Base-by-base conservation (phyloP, 2,797 vertebrate genomes). In the Channallabes apus region DNA sequence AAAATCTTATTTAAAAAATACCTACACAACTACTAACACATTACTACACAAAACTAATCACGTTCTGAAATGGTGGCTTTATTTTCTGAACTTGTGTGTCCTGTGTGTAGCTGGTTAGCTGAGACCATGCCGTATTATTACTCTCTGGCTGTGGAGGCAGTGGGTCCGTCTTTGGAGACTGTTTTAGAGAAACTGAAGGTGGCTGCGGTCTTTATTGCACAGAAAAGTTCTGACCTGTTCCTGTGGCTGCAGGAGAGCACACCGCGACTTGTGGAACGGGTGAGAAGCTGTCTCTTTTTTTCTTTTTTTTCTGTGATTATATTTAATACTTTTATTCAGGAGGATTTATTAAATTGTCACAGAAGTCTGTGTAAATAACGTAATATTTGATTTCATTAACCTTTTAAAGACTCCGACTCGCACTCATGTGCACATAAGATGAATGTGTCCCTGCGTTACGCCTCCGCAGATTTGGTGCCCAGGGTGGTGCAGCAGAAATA, bases 51-150 rank as follows among this genome's bases (percentile, higher is more conserved):
- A 62, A 67, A 77, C 41, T 2, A 73, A 62, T 62, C 61, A 46
- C 14, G 38, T 46, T 54, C 7, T 32, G 6, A 82, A 81, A 58
- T 32, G 0, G 6, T 17, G 2, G 22, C n/a, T n/a, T n/a, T n/a
- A n/a, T n/a, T n/a, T n/a, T n/a, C 20, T 24, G 56, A 14, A 61
- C 54, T 61, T 14, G 7, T 41, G 8, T 46, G 5, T 24, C 9
- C 6, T 32, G 27, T 12, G 22, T 18, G 27, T 32, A 99, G 98
- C 92, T 99, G 97, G 97, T 85, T 98, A 85, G 93, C 95, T 91
- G 94, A 88, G 59, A 96, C 94, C 22, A 89, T 95, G 24, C 96
- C 96, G 0, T 77, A 91, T 56, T 97, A 95, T 51, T 93, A 96
- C 83, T 95, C 97, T 0, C 85, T 91, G 76, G 91, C 93, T 0